These are phyloP conservation scores for Caenorhabditis imperialis DNA, from an alignment of 2,888 invertebrate genomes.

Conservation along the genomic window DNA sequence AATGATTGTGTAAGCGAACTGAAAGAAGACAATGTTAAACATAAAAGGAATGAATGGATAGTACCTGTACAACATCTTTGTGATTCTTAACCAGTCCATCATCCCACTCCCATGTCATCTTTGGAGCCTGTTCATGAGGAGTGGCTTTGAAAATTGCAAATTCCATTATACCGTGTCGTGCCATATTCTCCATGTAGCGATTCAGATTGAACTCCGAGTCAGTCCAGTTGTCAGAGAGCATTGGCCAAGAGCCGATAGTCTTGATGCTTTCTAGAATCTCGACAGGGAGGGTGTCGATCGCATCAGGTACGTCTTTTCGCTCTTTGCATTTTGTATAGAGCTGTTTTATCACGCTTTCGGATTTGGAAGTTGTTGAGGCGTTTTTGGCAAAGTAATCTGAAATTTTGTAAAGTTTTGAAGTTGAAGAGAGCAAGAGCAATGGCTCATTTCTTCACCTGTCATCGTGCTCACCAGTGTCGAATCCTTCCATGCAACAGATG, in stretches of 20 bases:
- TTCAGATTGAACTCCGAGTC: conserved; percentile 37
- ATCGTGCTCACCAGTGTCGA: too few species aligned
- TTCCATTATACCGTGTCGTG: too few species aligned
- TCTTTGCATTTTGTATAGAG: conserved; percentile 1
- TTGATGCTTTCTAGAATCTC: conserved; percentile 5
- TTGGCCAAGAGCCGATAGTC: conserved; percentile 68
- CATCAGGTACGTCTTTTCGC: neutral
- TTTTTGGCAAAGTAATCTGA: neutral
- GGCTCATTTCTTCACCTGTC: too few species aligned
- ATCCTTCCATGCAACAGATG: too few species aligned
- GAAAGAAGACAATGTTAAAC: neutral
- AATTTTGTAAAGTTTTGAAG: too few species aligned
- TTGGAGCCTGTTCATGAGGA: neutral
- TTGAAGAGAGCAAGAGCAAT: too few species aligned
- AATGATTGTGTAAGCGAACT: too few species aligned
- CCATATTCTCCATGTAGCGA: conserved; percentile 2
- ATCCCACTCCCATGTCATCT: too few species aligned
- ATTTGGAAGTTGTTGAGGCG: neutral
- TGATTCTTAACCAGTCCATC: too few species aligned
- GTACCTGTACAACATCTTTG: neutral
- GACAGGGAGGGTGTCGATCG: neutral
- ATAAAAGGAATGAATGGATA: neutral
- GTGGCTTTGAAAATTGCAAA: too few species aligned
- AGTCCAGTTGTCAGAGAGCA: conserved; percentile 46
- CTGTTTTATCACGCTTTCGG: conserved; percentile 3